A percentile compares a stretch with the other conserved stretches of the same genome.
Evolutionary conservation across 2,797 vertebrate species (phyloP).

Genomic region (Melanotaenia maccullochi): DNA sequence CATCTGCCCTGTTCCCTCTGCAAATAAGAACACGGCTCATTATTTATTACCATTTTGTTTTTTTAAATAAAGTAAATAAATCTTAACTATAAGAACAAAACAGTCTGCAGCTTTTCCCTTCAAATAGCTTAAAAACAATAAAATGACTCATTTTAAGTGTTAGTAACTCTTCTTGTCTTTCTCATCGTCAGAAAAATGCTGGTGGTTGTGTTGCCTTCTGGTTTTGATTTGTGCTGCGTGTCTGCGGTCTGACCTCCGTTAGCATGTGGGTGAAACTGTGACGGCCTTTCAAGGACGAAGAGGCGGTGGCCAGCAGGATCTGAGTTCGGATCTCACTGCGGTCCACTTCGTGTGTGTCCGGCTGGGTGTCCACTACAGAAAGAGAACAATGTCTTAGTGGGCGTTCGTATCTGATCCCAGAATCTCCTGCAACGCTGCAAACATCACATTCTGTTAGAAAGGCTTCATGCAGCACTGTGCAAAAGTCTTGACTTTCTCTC

Average conservation of each 20-base stretch:
- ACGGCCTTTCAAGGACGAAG: conserved; percentile 70
- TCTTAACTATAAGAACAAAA: neutral
- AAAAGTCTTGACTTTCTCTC: no score
- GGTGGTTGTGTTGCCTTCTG: neutral
- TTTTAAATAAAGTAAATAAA: neutral
- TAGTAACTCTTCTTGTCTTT: neutral
- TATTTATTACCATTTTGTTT: conserved; percentile 1
- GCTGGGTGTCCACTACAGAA: conserved; percentile 86
- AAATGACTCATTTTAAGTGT: neutral
- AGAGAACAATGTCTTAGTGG: conserved; percentile 5
- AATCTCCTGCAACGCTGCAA: neutral
- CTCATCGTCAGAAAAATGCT: neutral
- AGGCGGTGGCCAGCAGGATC: conserved; percentile 90
- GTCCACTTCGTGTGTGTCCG: conserved; percentile 90
- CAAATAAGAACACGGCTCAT: conserved; percentile 6
- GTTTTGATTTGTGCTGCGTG: neutral
- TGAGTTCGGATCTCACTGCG: conserved; percentile 90
- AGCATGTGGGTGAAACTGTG: conserved; percentile 88
- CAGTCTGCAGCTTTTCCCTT: neutral
- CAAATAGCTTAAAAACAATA: neutral
- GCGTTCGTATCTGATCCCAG: neutral
- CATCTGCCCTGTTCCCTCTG: conserved; percentile 91
- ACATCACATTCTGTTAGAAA: neutral
- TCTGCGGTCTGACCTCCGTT: conserved; percentile 73
- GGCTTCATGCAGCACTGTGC: no score